Base-by-base conservation (phyloP, 35 echinoderm and acorn worm species). In the Apostichopus japonicus region DNA sequence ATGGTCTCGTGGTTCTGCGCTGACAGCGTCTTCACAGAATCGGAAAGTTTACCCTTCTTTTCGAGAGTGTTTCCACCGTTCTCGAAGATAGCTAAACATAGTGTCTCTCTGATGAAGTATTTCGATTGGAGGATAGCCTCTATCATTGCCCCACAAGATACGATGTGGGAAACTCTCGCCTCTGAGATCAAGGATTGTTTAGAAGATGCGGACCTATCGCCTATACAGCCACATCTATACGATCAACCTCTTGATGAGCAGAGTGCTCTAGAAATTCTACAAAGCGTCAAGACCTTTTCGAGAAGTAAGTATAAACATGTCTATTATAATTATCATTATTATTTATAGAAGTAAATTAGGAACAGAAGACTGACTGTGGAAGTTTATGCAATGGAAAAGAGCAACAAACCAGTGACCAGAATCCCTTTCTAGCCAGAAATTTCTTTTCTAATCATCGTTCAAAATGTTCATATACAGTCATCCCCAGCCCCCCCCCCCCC, bases 1-100 rank as follows among this genome's bases (percentile, higher is more conserved):
- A 95, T 94, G 65, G 80, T 94, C 21, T 94, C 96, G 19, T 97
- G 96, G 96, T 97, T 97, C 78, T 97, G 96, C 62, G 84, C 96
- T 17, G 86, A 92, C 11, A 89, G 86, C 10, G 57, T 6, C 17
- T 87, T 81, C 62, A 84, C 77, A 21, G 87, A 90, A 54, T 88
- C 92, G 25, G 72, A 90, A 15, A 90, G 80, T 16, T 90, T 97
- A 5, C 90, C 90, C 55, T 79, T 78, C 90, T 91, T 91, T 56
- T 80, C 91, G 23, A 65, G 96, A 55, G 94, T 94, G 2, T 97
- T 92, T 51, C 86, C 93, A 6, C 94, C 96, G 27, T 92, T 97
- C 72, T 77, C 91, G 78, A 88, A 25, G 16, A 84, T 97, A 11
- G n/a, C 90, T 23, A 76, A 53, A 16, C 19, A 90, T 58, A 82